Percentiles rank a stretch among this genome's conserved stretches.
phyloP scores from a whole-genome alignment of 2,113 vertebrate genomes.

The Casuarius casuarius region DNA sequence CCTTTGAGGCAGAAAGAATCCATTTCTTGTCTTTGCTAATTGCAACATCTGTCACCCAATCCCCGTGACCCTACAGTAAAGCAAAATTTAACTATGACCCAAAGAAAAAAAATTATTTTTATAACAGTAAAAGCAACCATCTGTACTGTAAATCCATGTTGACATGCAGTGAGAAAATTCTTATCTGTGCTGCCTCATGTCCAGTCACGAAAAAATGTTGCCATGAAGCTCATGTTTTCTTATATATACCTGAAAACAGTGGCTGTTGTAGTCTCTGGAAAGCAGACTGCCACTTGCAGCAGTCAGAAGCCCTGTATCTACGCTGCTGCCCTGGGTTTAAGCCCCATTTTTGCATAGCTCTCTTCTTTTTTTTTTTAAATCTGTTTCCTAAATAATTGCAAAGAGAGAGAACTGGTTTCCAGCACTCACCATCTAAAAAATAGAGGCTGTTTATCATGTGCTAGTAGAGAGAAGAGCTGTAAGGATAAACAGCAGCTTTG shows the following conservation, averaged over 20 bases:
- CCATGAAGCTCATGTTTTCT: background rate
- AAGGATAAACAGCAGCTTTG: background rate
- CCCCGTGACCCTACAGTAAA: slow-evolving; percentile 79
- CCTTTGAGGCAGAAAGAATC: slow-evolving; percentile 83
- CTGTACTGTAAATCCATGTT: background rate
- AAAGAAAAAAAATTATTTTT: background rate
- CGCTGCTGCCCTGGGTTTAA: background rate
- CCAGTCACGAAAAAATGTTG: background rate
- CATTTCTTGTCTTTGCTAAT: slow-evolving; percentile 77
- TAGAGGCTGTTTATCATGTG: background rate
- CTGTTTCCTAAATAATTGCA: background rate
- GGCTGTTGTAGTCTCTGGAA: background rate
- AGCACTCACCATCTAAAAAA: background rate
- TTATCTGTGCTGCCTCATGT: background rate
- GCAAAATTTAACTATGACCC: background rate
- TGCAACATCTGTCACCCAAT: slow-evolving; percentile 83
- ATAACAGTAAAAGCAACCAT: background rate
- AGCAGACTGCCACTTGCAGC: background rate
- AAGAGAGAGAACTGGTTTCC: background rate
- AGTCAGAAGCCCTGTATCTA: background rate
- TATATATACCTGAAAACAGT: background rate
- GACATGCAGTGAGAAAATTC: background rate
- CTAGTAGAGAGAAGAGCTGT: background rate
- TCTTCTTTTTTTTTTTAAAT: background rate
- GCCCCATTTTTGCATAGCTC: background rate